Evolutionary conservation across 2,797 vertebrate genomes (phyloP).

Genomic region (Hylomyscus alleni): DNA sequence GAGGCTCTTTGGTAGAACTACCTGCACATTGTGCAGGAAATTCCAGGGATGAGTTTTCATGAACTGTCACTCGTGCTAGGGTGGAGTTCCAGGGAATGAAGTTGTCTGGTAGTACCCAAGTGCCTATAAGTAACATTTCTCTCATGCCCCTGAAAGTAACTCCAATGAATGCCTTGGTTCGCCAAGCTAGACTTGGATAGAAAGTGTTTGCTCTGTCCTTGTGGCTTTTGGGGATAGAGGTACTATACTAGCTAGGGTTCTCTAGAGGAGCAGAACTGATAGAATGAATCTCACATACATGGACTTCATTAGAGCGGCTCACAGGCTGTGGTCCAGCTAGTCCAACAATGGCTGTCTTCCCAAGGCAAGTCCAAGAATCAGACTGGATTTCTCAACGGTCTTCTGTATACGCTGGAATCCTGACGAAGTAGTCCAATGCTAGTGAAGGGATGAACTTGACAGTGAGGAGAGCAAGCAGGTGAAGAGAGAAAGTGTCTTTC

Average conservation of each 20-base stretch:
- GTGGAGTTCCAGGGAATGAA: not conserved
- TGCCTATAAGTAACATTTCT: not conserved
- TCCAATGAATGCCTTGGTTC: not conserved
- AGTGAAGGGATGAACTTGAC: not conserved
- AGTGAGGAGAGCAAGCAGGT: not conserved
- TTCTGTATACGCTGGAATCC: not conserved
- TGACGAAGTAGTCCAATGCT: too few species aligned
- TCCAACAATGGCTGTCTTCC: not conserved
- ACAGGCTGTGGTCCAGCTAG: not conserved
- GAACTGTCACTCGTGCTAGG: not conserved
- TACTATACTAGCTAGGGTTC: not conserved
- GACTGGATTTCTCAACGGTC: not conserved
- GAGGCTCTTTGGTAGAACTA: not conserved
- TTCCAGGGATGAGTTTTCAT: not conserved
- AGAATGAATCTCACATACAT: too few species aligned
- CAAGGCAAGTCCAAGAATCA: not conserved
- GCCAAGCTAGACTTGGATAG: not conserved
- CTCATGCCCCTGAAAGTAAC: not conserved
- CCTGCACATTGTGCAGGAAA: not conserved
- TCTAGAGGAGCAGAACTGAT: not conserved
- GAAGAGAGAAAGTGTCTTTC: too few species aligned
- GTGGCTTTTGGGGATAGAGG: not conserved
- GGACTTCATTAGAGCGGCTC: not conserved
- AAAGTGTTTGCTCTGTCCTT: not conserved
- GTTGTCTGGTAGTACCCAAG: not conserved